Conservation (phyloP, 2,113 vertebrate species). For the Eonycteris spelaea region DNA sequence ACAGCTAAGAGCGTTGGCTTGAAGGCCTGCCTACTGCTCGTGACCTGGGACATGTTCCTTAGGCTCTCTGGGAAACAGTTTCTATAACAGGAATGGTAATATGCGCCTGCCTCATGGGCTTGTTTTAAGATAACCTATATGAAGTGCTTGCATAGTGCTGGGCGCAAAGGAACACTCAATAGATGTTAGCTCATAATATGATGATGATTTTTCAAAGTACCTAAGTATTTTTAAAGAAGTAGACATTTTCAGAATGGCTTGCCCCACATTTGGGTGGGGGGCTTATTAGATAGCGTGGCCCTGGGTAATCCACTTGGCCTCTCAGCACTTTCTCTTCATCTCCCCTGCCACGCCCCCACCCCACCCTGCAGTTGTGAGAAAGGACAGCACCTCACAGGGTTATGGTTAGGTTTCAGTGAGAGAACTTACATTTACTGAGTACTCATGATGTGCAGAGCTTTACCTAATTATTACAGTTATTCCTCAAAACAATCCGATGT, state of each 20-base stretch:
- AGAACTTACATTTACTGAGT: background rate
- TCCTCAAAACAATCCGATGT: background rate
- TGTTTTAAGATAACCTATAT: background rate
- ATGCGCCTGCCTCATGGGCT: background rate
- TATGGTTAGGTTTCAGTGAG: background rate
- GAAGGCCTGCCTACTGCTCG: fast-evolving
- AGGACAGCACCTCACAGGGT: background rate
- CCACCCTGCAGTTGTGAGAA: background rate
- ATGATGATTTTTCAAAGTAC: background rate
- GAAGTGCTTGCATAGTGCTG: fast-evolving
- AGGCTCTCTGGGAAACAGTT: background rate
- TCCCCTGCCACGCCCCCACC: background rate
- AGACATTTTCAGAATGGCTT: background rate
- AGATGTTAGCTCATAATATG: background rate
- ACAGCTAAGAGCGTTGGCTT: background rate
- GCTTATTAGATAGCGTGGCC: background rate
- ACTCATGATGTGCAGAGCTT: background rate
- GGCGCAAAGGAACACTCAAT: background rate
- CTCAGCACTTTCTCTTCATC: background rate
- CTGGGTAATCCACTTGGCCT: background rate
- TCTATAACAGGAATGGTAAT: background rate
- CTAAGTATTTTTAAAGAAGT: background rate
- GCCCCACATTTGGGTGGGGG: background rate
- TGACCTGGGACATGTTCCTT: background rate
- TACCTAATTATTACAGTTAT: background rate